Evolutionary conservation across 2,797 vertebrate species (phyloP).

Genomic region (Margarornis squamiger): DNA sequence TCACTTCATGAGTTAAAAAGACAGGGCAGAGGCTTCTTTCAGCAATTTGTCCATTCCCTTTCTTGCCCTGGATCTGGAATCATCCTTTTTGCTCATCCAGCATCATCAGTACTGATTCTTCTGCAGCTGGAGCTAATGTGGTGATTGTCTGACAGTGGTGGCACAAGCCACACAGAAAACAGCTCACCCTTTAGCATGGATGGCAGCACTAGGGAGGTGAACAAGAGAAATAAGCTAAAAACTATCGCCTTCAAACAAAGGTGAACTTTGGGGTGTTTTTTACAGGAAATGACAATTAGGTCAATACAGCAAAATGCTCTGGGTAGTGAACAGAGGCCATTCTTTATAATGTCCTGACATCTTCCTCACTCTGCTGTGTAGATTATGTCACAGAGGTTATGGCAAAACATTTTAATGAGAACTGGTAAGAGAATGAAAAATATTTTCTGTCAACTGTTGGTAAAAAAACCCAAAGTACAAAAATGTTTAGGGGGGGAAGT

Average conservation of each 20-base stretch:
- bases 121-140: neutral
- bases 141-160: neutral
- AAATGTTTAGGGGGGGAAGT: fast-evolving
- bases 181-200: neutral
- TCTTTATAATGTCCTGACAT: neutral
- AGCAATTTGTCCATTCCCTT: neutral
- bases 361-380: neutral
- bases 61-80: neutral
- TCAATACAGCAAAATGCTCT: neutral
- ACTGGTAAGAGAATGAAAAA: neutral
- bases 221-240: neutral
- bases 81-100: neutral
- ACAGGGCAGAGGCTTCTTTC: neutral
- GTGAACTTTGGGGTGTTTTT: neutral
- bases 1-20: neutral
- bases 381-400: neutral
- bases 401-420: neutral
- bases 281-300: neutral
- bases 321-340: neutral
- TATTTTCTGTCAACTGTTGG: neutral
- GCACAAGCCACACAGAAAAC: neutral
- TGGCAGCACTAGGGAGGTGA: neutral
- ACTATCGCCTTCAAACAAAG: neutral
- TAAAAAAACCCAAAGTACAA: neutral
- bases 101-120: neutral